These are phyloP conservation scores for Pseudochaenichthys georgianus DNA, from an alignment of 2,797 vertebrate species.

Conservation along the genomic window DNA sequence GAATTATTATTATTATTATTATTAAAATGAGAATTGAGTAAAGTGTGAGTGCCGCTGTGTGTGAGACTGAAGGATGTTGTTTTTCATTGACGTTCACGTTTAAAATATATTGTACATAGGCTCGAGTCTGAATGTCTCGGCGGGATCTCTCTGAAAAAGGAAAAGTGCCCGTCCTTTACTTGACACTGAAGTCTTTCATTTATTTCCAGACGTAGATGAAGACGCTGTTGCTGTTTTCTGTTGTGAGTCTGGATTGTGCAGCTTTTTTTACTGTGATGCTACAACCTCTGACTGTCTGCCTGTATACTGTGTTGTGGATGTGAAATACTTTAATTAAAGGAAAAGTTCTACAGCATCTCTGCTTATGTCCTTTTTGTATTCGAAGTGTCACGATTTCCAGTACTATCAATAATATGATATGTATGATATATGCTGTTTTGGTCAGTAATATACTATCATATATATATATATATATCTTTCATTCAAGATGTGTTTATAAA, in stretches of 20 bases:
- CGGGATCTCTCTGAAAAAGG: conserved; percentile 65
- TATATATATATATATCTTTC: too few species aligned
- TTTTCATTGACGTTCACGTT: conserved; percentile 23
- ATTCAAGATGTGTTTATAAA: too few species aligned
- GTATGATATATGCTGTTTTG: too few species aligned
- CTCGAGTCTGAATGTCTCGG: conserved; percentile 68
- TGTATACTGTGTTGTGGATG: conserved; percentile 54
- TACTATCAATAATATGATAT: too few species aligned
- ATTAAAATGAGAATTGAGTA: conserved; percentile 23
- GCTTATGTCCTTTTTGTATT: conserved; percentile 26
- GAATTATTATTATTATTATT: too few species aligned
- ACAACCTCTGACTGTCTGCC: conserved; percentile 28
- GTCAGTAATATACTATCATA: too few species aligned
- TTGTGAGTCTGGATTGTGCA: conserved; percentile 50
- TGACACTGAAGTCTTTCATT: conserved; percentile 67
- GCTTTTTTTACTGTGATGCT: conserved; percentile 49
- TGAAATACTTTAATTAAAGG: conserved; percentile 67
- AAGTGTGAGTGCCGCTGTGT: conserved; percentile 1
- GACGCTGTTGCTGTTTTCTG: conserved; percentile 41
- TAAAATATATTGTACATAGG: conserved; percentile 41
- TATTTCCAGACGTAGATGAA: conserved; percentile 37
- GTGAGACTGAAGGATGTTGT: conserved; percentile 27
- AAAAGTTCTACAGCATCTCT: conserved; percentile 19
- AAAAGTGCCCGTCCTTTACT: conserved; percentile 80
- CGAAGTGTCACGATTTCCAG: neutral